A percentile compares a stretch with the other conserved stretches of the same genome.
These are phyloP conservation scores for Aldrovandia affinis DNA, from an alignment of 2,797 vertebrate species.

Conservation along the genomic window DNA sequence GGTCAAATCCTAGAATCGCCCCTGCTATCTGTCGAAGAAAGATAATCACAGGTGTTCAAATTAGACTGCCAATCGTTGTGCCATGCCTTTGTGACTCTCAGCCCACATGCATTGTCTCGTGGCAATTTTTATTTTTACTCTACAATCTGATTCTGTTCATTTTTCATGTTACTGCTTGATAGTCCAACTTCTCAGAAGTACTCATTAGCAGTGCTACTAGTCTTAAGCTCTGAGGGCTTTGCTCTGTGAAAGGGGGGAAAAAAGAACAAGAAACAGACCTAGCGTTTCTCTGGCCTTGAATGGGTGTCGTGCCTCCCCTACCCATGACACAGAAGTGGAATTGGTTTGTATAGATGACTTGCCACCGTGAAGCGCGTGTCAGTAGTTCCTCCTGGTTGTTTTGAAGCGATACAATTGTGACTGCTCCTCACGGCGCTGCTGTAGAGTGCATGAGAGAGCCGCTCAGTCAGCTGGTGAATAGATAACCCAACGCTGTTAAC, in stretches of 20 bases:
- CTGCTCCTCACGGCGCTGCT: constrained; percentile 82
- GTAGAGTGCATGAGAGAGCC: constrained; percentile 80
- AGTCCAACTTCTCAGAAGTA: constrained; percentile 15
- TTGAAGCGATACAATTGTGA: constrained; percentile 82
- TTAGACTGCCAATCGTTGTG: background rate
- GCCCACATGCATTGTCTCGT: too few species aligned
- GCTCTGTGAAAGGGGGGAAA: background rate
- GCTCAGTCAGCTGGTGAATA: constrained; percentile 91
- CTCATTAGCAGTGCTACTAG: constrained; percentile 46
- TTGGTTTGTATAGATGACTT: constrained; percentile 89
- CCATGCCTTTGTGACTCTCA: background rate
- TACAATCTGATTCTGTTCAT: background rate
- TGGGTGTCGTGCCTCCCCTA: constrained; percentile 79
- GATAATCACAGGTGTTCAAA: background rate
- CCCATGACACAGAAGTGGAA: constrained; percentile 78
- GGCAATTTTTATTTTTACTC: too few species aligned
- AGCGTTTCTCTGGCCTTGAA: constrained; percentile 69
- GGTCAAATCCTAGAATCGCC: too few species aligned
- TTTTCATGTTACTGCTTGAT: constrained; percentile 41
- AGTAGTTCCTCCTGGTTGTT: constrained; percentile 80
- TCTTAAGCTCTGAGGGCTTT: constrained; percentile 45
- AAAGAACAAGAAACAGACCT: background rate
- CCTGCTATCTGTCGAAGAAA: background rate
- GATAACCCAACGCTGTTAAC: constrained; percentile 92
- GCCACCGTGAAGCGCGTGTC: constrained; percentile 86